These are phyloP conservation scores for Ornithorhynchus anatinus DNA, from an alignment of 2,113 vertebrate species.

Conservation along the genomic window DNA sequence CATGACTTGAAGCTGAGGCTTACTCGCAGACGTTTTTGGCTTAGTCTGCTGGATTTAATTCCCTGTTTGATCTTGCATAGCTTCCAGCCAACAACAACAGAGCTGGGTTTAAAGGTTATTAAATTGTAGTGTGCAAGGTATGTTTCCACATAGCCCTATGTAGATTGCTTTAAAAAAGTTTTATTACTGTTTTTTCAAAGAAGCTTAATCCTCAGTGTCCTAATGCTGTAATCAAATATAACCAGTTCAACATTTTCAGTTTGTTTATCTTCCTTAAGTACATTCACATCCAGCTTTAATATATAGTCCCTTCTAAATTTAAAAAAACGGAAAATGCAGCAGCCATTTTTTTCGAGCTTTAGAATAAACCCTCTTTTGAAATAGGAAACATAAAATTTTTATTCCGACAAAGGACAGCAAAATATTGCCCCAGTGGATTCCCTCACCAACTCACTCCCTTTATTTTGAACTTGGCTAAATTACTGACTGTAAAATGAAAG, in stretches of 20 bases:
- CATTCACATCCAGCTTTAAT: rapidly evolving
- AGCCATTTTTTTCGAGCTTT: background rate
- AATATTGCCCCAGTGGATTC: background rate
- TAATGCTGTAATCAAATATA: background rate
- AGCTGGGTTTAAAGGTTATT: conserved; percentile 77
- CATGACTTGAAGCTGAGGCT: conserved; percentile 67
- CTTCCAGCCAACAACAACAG: conserved; percentile 71
- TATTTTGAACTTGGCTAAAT: no score
- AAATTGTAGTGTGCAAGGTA: conserved; percentile 75
- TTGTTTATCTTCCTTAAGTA: background rate
- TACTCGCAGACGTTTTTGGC: conserved; percentile 74
- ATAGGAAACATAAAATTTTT: background rate
- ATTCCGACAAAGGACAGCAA: background rate
- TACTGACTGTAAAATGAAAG: background rate
- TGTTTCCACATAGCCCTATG: conserved; percentile 71
- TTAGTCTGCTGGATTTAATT: conserved; percentile 67
- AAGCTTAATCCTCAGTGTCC: background rate
- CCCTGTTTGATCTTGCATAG: conserved; percentile 71
- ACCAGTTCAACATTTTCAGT: rapidly evolving
- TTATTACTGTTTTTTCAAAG: background rate
- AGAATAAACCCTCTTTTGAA: background rate
- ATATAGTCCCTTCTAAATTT: background rate
- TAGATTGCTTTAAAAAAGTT: conserved; percentile 3
- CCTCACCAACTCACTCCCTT: background rate
- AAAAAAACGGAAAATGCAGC: background rate